Base-by-base conservation (phyloP, 2,113 vertebrate species). In the Chiloscyllium plagiosum region DNA sequence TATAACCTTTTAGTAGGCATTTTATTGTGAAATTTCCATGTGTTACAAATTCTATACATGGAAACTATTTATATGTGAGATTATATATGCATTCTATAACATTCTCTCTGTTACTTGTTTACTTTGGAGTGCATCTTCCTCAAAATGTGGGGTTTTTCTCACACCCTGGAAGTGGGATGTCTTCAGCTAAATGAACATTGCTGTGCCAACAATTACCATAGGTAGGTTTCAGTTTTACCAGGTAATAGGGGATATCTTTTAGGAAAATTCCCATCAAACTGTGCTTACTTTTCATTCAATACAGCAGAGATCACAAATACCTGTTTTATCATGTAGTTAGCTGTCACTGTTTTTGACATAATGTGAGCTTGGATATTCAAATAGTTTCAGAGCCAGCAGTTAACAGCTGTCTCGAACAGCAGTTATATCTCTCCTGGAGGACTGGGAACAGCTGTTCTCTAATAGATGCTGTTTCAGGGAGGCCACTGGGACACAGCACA, bases 361-460 rank as follows among this genome's bases (percentile, higher is more conserved):
- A 95, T 76, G 69, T 72, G 94, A 72, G 69, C 94, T 95, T 47
- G 52, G 94, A 95, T 95, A 95, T 95, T 95, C 94, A 76, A 52
- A 69, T 72, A 2, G 68, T 70, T 76, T 96, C 96, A 96, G 96
- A 42, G 94, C 96, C 95, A 96, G 96, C 68, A 4, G 87, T 96
- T 90, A 76, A 97, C 98, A 98, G 98, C 97, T 99, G 98, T 98
- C 96, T 96, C 29, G 96, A 97, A 97, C 98, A 98, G 96, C 97
- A 96, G 96, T 97, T 97, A 94, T 97, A 96, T 96, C 95, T 96
- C 97, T 97, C 97, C 37, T 89, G 47, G 96, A 98, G 97, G 96
- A 89, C 92, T 85, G 29, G 95, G 96, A 97, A 97, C 98, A 98
- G 98, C 98, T 98, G 98, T 96, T 97, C 92, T 42, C 96, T 96